A percentile compares a stretch with the other conserved stretches of the same genome.
These are phyloP conservation scores for Daboia siamensis DNA, from an alignment of 2,113 vertebrate genomes.

Conservation along the genomic window DNA sequence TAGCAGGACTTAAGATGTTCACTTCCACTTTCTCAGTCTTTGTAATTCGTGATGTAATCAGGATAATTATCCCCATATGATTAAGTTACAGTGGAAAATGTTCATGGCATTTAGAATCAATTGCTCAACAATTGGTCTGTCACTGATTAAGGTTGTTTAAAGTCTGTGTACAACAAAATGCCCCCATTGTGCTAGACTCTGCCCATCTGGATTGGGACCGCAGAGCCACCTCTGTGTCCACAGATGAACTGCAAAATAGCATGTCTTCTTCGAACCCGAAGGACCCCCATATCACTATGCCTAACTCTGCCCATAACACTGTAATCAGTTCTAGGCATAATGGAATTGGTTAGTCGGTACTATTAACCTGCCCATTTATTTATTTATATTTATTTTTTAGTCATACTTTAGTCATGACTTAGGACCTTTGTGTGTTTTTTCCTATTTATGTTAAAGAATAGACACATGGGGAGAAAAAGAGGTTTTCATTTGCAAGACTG, in stretches of 20 bases:
- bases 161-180: neutral
- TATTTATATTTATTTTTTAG: neutral
- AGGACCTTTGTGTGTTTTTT: neutral
- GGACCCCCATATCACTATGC: neutral
- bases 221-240: neutral
- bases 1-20: neutral
- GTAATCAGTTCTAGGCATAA: neutral
- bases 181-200: neutral
- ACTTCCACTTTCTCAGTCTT: neutral
- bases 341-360: neutral
- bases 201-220: neutral
- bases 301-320: neutral
- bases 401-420: neutral
- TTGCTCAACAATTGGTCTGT: neutral
- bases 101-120: neutral
- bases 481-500: neutral
- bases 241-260: neutral
- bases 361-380: neutral
- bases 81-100: neutral
- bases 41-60: neutral
- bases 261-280: neutral
- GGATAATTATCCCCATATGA: neutral
- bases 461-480: neutral
- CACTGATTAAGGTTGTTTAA: neutral
- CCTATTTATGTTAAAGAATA: neutral